Evolutionary conservation across 2,113 vertebrate genomes (phyloP), one percentile per base, ranked within the genome.

Genomic region (Strix uralensis): DNA sequence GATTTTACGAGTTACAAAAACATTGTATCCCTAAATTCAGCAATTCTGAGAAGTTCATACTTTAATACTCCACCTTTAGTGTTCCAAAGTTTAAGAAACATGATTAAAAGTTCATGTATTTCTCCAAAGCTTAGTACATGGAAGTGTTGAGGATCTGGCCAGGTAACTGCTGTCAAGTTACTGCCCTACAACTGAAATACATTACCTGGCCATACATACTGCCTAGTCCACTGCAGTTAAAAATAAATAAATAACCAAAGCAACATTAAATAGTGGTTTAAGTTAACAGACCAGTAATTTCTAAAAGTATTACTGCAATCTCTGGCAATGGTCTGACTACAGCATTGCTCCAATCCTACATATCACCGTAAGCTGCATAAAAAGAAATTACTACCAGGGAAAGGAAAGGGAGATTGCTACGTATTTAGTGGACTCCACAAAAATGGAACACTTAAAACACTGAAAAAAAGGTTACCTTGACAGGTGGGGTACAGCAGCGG

Each of bases 401-500:
- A 54, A 34, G 46, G 36, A 79, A 77, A 51, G 12, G 27, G 25
- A 73, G 40, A n/a, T 4, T 0, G 20, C 4, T 44, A 29, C 0
- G 0, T 15, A 32, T 38, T 61, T 27, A 40, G 27, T 30, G 22
- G 38, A 34, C 61, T 81, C 44, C 75, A 58, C 8, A 6, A 3
- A 36, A 59, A 22, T 4, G 16, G 29, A 47, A 57, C 34, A 18
- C 4, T 34, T 59, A 30, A 29, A 67, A 63, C 10, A 15, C 54
- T 8, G 32, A 9, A 84, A 49, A 32, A 84, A 49, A 32, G 74
- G 9, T 75, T 98, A 99, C 99, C 99, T 99, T 98, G 84, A 98
- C 73, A 17, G 97, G 98, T 5, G 98, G 98, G 8, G 99, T 99
- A 94, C 98, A 98, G 87, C 98, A 98, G n/a, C 98, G 98, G 7